Evolutionary conservation across 2,888 invertebrate genomes (phyloP).

Genomic region (Aproaerema taeniolella): DNA sequence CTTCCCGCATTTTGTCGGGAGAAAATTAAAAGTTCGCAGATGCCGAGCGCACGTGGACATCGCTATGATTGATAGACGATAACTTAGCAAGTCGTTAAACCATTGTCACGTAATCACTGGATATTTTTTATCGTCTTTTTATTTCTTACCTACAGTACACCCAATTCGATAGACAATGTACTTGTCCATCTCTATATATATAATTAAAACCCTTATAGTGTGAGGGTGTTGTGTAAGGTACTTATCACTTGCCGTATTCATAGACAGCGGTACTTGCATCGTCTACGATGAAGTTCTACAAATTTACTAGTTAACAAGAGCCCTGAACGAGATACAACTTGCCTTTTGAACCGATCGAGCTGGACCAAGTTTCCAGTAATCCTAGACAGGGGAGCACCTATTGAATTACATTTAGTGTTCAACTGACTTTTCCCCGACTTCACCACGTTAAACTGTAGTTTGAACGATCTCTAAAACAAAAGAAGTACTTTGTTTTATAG

Average conservation of each 20-base stretch:
- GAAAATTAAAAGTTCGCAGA: conserved; percentile 68
- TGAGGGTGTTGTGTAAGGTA: too few species aligned
- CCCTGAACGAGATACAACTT: conserved; percentile 33
- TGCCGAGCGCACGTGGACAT: conserved; percentile 35
- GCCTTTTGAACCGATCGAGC: conserved; percentile 32
- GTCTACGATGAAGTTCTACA: conserved; percentile 36
- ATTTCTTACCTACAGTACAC: too few species aligned
- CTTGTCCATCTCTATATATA: too few species aligned
- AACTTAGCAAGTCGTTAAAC: conserved; percentile 13
- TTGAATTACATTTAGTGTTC: conserved; percentile 21
- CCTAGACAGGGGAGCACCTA: conserved; percentile 22
- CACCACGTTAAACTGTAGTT: too few species aligned
- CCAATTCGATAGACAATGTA: too few species aligned
- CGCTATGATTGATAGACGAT: conserved; percentile 7
- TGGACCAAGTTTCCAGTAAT: conserved; percentile 32
- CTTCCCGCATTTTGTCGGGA: conserved; percentile 60
- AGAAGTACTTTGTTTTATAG: too few species aligned
- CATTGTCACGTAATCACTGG: conserved; percentile 3
- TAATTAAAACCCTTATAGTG: too few species aligned
- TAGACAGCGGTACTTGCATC: conserved; percentile 4
- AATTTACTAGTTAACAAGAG: conserved; percentile 36
- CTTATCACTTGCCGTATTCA: conserved; percentile 6
- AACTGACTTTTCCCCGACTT: too few species aligned
- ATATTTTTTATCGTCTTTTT: neutral
- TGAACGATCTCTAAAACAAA: too few species aligned